Evolutionary conservation across 2,797 vertebrate species (phyloP).

Genomic region (Bovichtus variegatus): DNA sequence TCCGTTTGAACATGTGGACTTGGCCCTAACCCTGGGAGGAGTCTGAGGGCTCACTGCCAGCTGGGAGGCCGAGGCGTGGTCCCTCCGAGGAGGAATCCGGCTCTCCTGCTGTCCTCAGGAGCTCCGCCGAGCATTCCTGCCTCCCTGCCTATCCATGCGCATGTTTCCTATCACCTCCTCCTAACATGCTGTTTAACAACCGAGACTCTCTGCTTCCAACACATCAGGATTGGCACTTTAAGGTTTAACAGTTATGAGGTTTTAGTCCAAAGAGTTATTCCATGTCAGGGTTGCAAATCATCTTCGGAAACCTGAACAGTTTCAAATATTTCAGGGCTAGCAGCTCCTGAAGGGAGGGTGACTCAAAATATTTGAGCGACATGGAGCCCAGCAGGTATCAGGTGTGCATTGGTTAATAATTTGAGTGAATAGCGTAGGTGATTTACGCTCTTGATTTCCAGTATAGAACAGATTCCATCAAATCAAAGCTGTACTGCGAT

Average conservation of each 20-base stretch:
- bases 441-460: no score
- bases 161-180: not conserved
- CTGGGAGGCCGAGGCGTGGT: constrained; percentile 68
- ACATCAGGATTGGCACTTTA: not conserved
- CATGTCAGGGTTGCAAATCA: constrained; percentile 1
- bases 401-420: not conserved
- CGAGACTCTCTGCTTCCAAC: not conserved
- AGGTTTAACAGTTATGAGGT: not conserved
- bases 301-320: not conserved
- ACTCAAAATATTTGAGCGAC: not conserved
- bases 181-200: not conserved
- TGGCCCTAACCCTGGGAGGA: constrained; percentile 72
- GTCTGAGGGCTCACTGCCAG: constrained; percentile 60
- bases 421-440: not conserved
- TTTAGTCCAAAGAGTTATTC: not conserved
- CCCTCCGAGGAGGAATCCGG: constrained; percentile 58
- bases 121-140: constrained; percentile 61
- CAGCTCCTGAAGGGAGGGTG: not conserved
- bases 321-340: not conserved
- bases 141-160: not conserved
- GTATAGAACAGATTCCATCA: no score
- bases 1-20: constrained; percentile 80
- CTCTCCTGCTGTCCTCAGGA: constrained; percentile 64
- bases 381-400: not conserved
- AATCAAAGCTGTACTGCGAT: no score